These are phyloP conservation scores for Siphlonurus alternatus DNA, from an alignment of 2,888 invertebrate species.

Conservation along the genomic window DNA sequence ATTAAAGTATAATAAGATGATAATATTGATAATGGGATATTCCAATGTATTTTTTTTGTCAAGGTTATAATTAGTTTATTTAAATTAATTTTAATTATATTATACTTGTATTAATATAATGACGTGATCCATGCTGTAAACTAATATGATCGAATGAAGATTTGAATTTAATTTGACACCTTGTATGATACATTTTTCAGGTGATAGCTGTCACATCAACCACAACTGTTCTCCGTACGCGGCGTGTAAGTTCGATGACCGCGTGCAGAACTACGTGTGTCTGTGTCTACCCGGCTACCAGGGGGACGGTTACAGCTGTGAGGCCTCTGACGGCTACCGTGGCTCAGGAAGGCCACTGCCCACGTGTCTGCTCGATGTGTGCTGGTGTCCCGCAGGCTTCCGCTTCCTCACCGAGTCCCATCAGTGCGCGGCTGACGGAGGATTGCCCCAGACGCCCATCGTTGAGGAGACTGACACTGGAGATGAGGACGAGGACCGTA, in stretches of 20 bases:
- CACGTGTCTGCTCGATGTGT: constrained; percentile 31
- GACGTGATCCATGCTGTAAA: too few relatives aligned
- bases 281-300: constrained; percentile 34
- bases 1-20: too few relatives aligned
- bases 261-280: constrained; percentile 25
- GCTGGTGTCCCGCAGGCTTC: constrained; percentile 42
- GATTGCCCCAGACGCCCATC: neutral
- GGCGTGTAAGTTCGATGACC: constrained; percentile 26
- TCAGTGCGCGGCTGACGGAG: neutral
- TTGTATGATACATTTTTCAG: too few relatives aligned
- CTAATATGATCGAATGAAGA: too few relatives aligned
- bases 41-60: too few relatives aligned
- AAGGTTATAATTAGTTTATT: too few relatives aligned
- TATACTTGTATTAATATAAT: too few relatives aligned
- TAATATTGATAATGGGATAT: too few relatives aligned
- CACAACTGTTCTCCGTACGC: constrained; percentile 41
- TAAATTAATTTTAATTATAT: too few relatives aligned
- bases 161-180: too few relatives aligned
- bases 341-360: constrained; percentile 27
- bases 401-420: constrained; percentile 21
- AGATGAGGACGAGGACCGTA: neutral
- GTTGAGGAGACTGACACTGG: neutral
- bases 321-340: constrained; percentile 8
- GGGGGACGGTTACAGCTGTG: constrained; percentile 32
- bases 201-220: constrained; percentile 32